These are phyloP conservation scores for Opisthograptis luteolata DNA, from an alignment of 2,888 invertebrate genomes.

Conservation along the genomic window DNA sequence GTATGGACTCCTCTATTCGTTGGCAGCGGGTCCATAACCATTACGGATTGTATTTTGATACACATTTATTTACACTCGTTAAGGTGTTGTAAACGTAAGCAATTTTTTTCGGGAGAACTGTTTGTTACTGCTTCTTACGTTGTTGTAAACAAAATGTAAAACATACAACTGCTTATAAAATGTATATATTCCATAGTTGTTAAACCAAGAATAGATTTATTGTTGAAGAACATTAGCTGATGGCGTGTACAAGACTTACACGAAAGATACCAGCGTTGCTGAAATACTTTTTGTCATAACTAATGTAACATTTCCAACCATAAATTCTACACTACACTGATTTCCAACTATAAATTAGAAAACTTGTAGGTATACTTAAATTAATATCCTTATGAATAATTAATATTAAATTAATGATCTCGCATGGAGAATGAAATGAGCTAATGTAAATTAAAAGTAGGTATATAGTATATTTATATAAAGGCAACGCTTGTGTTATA, in stretches of 20 bases:
- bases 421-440: constrained; percentile 9
- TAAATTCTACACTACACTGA: too few relatives aligned
- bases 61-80: constrained; percentile 74
- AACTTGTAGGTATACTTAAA: constrained; percentile 10
- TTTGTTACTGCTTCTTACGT: constrained; percentile 28
- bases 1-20: constrained; percentile 79
- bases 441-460: constrained; percentile 17
- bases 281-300: too few relatives aligned
- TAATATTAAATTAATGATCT: constrained; percentile 20
- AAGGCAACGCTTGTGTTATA: constrained; percentile 5
- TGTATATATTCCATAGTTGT: background rate
- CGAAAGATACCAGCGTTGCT: too few relatives aligned
- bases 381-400: constrained; percentile 9
- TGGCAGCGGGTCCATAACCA: constrained; percentile 76
- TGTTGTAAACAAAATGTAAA: constrained; percentile 37
- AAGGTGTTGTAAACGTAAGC: constrained; percentile 46
- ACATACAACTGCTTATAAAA: constrained; percentile 11
- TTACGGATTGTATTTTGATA: constrained; percentile 78
- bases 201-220: too few relatives aligned
- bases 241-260: too few relatives aligned
- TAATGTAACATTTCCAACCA: too few relatives aligned
- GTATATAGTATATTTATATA: too few relatives aligned
- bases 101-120: constrained; percentile 33
- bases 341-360: constrained; percentile 2
- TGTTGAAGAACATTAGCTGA: too few relatives aligned